Percentiles rank a stretch among this genome's conserved stretches.
Evolutionary conservation across 2,113 vertebrate species (phyloP).

Genomic region (Centropristis striata): DNA sequence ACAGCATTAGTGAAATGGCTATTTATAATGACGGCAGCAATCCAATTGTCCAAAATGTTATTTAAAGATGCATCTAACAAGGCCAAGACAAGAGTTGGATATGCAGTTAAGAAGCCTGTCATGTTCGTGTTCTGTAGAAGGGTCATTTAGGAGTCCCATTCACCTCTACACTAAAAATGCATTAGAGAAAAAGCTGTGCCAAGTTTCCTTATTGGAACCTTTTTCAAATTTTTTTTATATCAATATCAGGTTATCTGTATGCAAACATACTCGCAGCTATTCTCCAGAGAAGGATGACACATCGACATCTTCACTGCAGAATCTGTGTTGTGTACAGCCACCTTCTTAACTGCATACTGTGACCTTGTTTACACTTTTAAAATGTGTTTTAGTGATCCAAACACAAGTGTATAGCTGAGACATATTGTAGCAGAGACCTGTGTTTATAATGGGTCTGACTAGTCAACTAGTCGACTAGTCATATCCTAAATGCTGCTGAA

Average conservation of each 20-base stretch:
- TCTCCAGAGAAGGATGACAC: not conserved
- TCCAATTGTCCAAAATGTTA: not conserved
- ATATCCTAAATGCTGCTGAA: no score
- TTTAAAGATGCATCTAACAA: conserved; percentile 7
- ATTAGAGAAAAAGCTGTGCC: conserved; percentile 5
- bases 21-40: conserved; percentile 12
- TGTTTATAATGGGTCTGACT: no score
- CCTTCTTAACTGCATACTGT: conserved; percentile 2
- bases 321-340: conserved; percentile 2
- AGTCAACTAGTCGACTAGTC: no score
- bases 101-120: not conserved
- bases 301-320: not conserved
- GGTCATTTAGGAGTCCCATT: conserved; percentile 20
- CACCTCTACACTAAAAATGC: conserved; percentile 7
- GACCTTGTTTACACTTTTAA: no score
- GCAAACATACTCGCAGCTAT: not conserved
- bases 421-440: no score
- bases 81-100: not conserved
- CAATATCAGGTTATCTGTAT: conserved; percentile 6
- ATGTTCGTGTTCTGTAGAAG: conserved; percentile 24
- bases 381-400: no score
- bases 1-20: not conserved
- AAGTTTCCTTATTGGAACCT: conserved; percentile 33
- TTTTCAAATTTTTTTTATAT: not conserved
- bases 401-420: no score